Evolutionary conservation across 1,140 invertebrate species (phyloP).

Genomic region (Caligus rogercresseyi): DNA sequence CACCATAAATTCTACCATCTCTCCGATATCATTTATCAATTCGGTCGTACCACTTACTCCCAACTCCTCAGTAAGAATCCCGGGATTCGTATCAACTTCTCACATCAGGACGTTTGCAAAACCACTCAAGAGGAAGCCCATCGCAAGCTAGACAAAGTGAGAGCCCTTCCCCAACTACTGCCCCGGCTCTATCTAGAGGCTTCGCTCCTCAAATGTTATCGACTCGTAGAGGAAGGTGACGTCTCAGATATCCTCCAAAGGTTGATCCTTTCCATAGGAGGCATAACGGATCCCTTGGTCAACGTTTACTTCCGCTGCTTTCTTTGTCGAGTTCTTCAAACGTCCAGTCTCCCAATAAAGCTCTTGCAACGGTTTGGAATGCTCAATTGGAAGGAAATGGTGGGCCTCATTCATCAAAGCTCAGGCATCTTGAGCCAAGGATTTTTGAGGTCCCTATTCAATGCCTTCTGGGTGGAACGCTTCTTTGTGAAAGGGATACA

Average conservation of each 20-base stretch:
- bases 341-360: neutral
- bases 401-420: neutral
- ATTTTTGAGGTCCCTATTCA: neutral
- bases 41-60: neutral
- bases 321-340: neutral
- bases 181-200: neutral
- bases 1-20: neutral
- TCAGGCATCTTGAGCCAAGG: neutral
- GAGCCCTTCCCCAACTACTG: neutral
- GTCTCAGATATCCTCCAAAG: neutral
- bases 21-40: neutral
- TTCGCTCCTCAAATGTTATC: neutral
- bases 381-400: neutral
- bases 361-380: neutral
- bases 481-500: neutral
- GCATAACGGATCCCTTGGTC: neutral
- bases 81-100: neutral
- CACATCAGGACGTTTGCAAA: neutral
- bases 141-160: neutral
- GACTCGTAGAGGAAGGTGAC: neutral
- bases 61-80: neutral
- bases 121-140: neutral
- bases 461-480: neutral
- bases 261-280: neutral
- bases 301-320: neutral